phyloP scores from a whole-genome alignment of 2,888 invertebrate species.

The Pharmacophagus antenor region DNA sequence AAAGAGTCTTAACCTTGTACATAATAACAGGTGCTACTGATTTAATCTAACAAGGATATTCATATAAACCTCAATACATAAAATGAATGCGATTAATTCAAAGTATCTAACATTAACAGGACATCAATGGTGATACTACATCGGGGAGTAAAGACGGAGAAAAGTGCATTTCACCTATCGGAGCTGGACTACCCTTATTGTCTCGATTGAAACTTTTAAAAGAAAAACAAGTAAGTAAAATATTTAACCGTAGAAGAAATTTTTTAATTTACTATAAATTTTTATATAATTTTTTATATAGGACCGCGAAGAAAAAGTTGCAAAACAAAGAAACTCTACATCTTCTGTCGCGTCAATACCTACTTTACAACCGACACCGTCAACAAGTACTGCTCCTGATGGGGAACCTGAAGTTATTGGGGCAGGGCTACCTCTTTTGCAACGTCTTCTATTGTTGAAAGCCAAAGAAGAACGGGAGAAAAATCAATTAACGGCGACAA shows the following conservation, averaged over 20 bases:
- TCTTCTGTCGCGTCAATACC: conserved; percentile 65
- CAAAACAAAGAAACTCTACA: conserved; percentile 67
- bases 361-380: conserved; percentile 80
- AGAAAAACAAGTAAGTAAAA: conserved; percentile 87
- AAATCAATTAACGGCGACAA: conserved; percentile 66
- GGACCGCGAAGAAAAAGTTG: conserved; percentile 78
- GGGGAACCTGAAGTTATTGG: conserved; percentile 84
- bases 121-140: conserved; percentile 65
- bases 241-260: too few relatives aligned
- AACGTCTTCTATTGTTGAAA: conserved; percentile 87
- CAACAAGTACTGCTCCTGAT: conserved; percentile 81
- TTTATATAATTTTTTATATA: conserved; percentile 37
- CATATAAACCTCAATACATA: background rate
- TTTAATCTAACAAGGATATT: too few relatives aligned
- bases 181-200: conserved; percentile 90
- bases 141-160: conserved; percentile 77
- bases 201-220: conserved; percentile 89
- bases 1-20: too few relatives aligned
- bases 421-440: conserved; percentile 86
- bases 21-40: too few relatives aligned
- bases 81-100: background rate
- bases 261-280: background rate
- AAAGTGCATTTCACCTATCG: conserved; percentile 85
- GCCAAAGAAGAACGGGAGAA: conserved; percentile 86
- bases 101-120: conserved; percentile 44